phyloP scores from a whole-genome alignment of 2,797 vertebrate species.

The Sylvia borin region DNA sequence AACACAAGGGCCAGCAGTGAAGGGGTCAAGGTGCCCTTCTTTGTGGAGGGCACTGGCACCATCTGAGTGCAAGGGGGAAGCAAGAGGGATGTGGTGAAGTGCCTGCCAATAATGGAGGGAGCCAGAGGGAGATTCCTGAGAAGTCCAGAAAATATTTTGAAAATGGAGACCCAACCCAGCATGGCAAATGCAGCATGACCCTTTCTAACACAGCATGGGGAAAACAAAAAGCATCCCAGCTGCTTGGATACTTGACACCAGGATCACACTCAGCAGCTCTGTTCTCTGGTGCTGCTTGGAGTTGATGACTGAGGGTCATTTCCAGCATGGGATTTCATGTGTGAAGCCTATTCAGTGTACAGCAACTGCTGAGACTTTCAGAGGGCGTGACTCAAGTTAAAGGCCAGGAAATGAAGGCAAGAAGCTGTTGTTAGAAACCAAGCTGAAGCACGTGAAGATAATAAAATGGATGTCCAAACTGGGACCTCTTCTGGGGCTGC shows the following conservation, averaged over 20 bases:
- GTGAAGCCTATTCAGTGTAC: background rate
- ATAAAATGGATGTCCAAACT: constrained; percentile 42
- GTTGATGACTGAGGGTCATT: constrained; percentile 23
- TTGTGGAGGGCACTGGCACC: background rate
- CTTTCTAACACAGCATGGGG: constrained; percentile 41
- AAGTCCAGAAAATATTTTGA: constrained; percentile 57
- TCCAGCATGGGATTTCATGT: constrained; percentile 32
- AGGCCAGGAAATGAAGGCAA: background rate
- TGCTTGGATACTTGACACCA: constrained; percentile 45
- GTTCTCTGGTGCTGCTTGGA: constrained; percentile 5
- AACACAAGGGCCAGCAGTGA: background rate
- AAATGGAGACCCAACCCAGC: constrained; percentile 34
- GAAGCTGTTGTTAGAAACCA: constrained; percentile 30
- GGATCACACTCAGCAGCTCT: background rate
- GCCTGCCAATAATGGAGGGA: constrained; percentile 8
- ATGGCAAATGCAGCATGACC: constrained; percentile 52
- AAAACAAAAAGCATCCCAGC: constrained; percentile 30
- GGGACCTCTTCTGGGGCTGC: constrained; percentile 3
- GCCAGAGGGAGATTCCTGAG: constrained; percentile 58
- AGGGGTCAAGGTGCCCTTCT: background rate
- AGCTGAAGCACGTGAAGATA: background rate
- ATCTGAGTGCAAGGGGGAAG: background rate
- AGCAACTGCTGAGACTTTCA: constrained; percentile 11
- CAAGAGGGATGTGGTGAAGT: background rate
- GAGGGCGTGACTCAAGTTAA: background rate